phyloP scores from a whole-genome alignment of 2,113 vertebrate genomes.

The Otis tarda region DNA sequence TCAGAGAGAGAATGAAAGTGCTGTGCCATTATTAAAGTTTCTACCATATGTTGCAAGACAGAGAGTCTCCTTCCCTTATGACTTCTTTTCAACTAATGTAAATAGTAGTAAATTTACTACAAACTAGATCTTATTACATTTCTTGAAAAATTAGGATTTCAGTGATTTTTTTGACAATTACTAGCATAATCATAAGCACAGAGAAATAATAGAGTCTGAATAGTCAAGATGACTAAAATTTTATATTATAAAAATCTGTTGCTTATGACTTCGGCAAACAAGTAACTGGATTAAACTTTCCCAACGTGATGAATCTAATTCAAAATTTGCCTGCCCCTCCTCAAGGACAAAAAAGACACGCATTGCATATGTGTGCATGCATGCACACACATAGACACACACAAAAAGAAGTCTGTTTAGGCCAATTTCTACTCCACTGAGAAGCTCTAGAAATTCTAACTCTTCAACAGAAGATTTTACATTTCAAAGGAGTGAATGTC shows the following conservation, averaged over 20 bases:
- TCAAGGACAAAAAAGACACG: neutral
- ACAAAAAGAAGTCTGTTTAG: neutral
- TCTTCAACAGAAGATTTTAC: neutral
- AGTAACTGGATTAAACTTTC: neutral
- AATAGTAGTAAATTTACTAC: neutral
- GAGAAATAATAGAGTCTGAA: neutral
- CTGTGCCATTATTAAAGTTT: neutral
- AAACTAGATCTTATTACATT: neutral
- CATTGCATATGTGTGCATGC: neutral
- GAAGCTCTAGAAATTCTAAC: neutral
- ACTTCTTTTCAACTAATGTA: neutral
- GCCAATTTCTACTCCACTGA: neutral
- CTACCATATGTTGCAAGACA: neutral
- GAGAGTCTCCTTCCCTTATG: neutral
- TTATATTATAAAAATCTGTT: neutral
- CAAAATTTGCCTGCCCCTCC: neutral
- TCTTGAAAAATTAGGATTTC: neutral
- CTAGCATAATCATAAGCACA: neutral
- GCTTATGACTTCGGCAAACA: neutral
- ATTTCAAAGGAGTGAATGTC: neutral
- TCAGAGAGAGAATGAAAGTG: neutral
- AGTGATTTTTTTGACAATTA: neutral
- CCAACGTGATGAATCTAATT: neutral
- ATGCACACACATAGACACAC: accelerated
- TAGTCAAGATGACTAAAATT: neutral